Conservation (phyloP, 1,140 invertebrate species). For the Drosophila kanapiae region DNA sequence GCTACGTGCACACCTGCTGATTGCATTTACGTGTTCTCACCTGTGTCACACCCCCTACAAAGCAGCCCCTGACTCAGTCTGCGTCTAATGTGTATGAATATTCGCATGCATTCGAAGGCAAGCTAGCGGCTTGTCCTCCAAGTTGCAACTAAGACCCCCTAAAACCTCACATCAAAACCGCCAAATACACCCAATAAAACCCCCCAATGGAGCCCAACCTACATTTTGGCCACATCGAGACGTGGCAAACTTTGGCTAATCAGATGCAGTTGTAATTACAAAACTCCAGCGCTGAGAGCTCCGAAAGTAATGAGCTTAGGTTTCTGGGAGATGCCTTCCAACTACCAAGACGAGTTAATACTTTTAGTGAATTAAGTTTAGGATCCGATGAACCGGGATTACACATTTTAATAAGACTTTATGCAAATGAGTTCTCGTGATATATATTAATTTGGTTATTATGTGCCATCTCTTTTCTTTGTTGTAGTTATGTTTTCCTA, state of each 20-base stretch:
- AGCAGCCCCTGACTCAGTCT: background rate
- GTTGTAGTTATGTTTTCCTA: no score
- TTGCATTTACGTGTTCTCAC: constrained; percentile 77
- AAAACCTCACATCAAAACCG: background rate
- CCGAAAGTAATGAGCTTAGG: constrained; percentile 3
- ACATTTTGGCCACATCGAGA: constrained; percentile 9
- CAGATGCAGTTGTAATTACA: constrained; percentile 72
- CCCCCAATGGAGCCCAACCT: background rate
- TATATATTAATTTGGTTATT: no score
- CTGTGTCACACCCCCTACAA: background rate
- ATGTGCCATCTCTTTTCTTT: background rate
- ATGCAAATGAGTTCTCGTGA: background rate
- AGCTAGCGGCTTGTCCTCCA: constrained; percentile 8
- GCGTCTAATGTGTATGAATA: constrained; percentile 38
- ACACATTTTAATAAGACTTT: background rate
- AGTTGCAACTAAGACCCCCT: background rate
- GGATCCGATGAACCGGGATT: no score
- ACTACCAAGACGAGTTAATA: constrained; percentile 6
- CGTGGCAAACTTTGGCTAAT: constrained; percentile 55
- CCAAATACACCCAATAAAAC: background rate
- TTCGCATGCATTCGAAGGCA: constrained; percentile 34
- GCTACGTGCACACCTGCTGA: constrained; percentile 65
- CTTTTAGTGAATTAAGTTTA: background rate
- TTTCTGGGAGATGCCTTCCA: background rate
- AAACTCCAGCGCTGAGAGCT: constrained; percentile 41